These are phyloP conservation scores for Neotragus moschatus DNA, from an alignment of 2,113 vertebrate species.

Conservation along the genomic window DNA sequence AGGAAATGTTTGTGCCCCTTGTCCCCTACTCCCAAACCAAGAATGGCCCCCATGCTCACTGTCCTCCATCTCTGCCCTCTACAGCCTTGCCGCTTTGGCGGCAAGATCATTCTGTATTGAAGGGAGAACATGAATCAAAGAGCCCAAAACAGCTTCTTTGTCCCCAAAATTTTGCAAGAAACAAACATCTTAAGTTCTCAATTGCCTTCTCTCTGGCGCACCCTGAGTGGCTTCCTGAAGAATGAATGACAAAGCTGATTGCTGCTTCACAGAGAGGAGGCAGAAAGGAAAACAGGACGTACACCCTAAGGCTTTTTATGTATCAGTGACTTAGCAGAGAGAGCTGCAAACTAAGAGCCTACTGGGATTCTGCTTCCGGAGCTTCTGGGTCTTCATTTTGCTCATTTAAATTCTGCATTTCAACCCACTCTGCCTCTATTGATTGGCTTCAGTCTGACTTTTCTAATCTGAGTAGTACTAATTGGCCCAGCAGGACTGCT, in stretches of 20 bases:
- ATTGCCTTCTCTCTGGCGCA: neutral
- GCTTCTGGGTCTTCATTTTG: neutral
- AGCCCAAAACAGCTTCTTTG: neutral
- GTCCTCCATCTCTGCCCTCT: neutral
- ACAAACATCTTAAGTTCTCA: slow-evolving; percentile 1
- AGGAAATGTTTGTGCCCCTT: neutral
- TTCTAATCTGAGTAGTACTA: neutral
- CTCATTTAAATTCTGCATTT: neutral
- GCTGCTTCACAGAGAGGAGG: slow-evolving; percentile 42
- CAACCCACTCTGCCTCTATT: neutral
- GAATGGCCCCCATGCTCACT: too few relatives aligned
- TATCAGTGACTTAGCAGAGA: neutral
- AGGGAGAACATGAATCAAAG: neutral
- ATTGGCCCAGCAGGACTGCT: neutral
- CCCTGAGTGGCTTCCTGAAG: slow-evolving; percentile 15
- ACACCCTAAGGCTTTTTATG: slow-evolving; percentile 42
- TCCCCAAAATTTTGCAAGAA: neutral
- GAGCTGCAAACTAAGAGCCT: neutral
- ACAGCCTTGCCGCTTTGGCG: neutral
- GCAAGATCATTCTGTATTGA: neutral
- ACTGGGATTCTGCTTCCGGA: slow-evolving; percentile 23
- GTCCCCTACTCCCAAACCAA: neutral
- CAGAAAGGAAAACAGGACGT: neutral
- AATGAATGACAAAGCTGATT: slow-evolving; percentile 44
- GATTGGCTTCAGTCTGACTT: neutral